Base-by-base conservation (phyloP, 2,888 invertebrate species). In the Nemoura dubitans region DNA sequence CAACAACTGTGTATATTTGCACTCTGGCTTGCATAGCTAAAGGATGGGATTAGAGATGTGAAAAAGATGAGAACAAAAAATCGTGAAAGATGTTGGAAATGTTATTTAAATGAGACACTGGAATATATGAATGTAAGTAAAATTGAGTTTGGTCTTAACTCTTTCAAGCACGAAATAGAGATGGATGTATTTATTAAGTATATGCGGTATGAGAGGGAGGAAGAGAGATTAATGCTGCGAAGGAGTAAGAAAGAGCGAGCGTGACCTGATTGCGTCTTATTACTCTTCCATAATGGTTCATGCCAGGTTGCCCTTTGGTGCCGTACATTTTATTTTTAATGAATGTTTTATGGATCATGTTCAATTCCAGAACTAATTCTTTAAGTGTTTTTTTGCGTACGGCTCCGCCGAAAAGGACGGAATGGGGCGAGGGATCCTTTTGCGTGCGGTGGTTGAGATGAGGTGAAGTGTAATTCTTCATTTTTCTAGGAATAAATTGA, bases 61-160 rank as follows among this genome's bases (percentile, higher is more conserved):
- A 42, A 26, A 42, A 30, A 83, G 36, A 42, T 36, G 43, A 83
- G 42, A 59, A 59, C 43, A 87, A 86, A 86, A 36, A 83, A 86
- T 36, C 16, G 83, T 28, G 78, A 76, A 87, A 42, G 42, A 76
- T 83, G 76, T 82, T 76, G 81, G 27, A 83, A 87, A 86, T 83
- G 86, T 87, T 87, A 87, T 87, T 87, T 86, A 86, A 87, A 87
- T 87, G 87, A 87, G 87, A 87, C 86, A 87, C 59, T 59, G 86
- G 86, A 87, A 87, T 87, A 86, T 85, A 87, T 30, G 36, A 83
- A 83, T 30, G 36, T 30, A 30, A 82, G 82, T 29, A 28, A 82
- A 82, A 30, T 82, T 29, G 29, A 29, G 82, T 78, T 78, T 78
- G 78, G 78, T 78, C 27, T 28, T 78, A 28, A 28, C 26, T 25